Percentiles rank a stretch among this genome's conserved stretches.
phyloP scores from a whole-genome alignment of 2,113 vertebrate genomes.

The Varanus komodoensis region DNA sequence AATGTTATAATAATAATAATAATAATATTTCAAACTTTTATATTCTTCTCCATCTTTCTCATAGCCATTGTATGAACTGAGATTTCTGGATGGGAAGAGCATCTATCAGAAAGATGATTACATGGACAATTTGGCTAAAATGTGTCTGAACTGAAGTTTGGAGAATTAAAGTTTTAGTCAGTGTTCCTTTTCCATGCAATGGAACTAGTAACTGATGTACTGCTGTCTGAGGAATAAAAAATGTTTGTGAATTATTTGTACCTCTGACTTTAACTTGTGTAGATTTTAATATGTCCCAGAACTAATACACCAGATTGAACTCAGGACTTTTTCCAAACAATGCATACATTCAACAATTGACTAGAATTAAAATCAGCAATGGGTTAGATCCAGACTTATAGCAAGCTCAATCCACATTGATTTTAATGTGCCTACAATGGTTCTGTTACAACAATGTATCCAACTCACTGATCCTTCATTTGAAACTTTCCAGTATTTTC shows the following conservation, averaged over 20 bases:
- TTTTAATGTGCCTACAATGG: too few species aligned
- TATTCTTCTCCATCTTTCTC: background rate
- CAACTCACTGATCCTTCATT: background rate
- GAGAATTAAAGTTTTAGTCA: background rate
- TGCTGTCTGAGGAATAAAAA: background rate
- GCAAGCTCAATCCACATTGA: too few species aligned
- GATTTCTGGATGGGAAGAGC: background rate
- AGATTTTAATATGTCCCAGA: background rate
- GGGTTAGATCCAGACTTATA: too few species aligned
- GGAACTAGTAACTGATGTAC: too few species aligned
- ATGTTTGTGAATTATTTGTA: background rate
- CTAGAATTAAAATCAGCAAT: too few species aligned
- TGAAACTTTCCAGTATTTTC: background rate
- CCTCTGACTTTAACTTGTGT: background rate
- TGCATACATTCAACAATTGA: background rate
- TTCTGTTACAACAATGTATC: too few species aligned
- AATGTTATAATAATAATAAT: too few species aligned
- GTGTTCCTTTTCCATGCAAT: background rate
- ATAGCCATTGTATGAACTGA: background rate
- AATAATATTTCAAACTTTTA: background rate
- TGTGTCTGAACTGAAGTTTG: too few species aligned
- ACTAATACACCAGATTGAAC: background rate
- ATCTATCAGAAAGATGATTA: background rate
- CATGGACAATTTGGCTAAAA: background rate
- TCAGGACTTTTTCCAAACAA: background rate